Conservation (phyloP, 30 jellyfish, hydroid and myxozoan genomes). For the Sanderia malayensis region DNA sequence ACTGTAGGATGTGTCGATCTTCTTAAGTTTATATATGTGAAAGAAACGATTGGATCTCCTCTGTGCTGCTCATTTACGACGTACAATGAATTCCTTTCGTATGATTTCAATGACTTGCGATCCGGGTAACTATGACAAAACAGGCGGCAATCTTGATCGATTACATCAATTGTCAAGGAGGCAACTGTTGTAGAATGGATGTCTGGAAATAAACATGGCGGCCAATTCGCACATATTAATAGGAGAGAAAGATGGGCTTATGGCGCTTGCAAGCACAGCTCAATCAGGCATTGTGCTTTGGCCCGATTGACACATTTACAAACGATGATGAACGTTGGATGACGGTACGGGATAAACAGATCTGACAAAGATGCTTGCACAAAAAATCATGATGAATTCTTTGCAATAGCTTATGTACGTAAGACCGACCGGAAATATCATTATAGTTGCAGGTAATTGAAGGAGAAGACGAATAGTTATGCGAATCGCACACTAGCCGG, state of each 20-base stretch:
- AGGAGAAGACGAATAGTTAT: slow-evolving; percentile 6
- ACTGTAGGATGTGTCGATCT: too few species aligned
- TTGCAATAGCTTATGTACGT: slow-evolving; percentile 45
- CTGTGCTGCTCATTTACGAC: not conserved
- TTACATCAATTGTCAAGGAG: slow-evolving; percentile 62
- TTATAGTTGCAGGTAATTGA: slow-evolving; percentile 39
- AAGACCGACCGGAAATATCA: slow-evolving; percentile 73
- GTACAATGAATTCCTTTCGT: slow-evolving; percentile 59
- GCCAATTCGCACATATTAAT: slow-evolving; percentile 64
- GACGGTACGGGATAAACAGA: slow-evolving; percentile 68
- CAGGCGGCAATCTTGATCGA: slow-evolving; percentile 78
- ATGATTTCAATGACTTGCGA: slow-evolving; percentile 58
- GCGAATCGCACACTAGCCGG: slow-evolving; percentile 52
- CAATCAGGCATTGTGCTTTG: slow-evolving; percentile 62
- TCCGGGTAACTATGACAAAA: slow-evolving; percentile 64
- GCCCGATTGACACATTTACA: slow-evolving; percentile 67
- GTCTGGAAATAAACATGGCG: slow-evolving; percentile 80
- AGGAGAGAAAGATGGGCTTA: slow-evolving; percentile 62
- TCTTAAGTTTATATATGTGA: too few species aligned
- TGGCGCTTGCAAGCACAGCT: slow-evolving; percentile 42
- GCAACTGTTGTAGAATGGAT: slow-evolving; percentile 54
- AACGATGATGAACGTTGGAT: slow-evolving; percentile 53
- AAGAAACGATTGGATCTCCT: too few species aligned
- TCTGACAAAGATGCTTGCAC: slow-evolving; percentile 56
- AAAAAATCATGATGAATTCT: slow-evolving; percentile 29